These are phyloP conservation scores for Troides helena DNA, from an alignment of 2,888 invertebrate species.

Conservation along the genomic window DNA sequence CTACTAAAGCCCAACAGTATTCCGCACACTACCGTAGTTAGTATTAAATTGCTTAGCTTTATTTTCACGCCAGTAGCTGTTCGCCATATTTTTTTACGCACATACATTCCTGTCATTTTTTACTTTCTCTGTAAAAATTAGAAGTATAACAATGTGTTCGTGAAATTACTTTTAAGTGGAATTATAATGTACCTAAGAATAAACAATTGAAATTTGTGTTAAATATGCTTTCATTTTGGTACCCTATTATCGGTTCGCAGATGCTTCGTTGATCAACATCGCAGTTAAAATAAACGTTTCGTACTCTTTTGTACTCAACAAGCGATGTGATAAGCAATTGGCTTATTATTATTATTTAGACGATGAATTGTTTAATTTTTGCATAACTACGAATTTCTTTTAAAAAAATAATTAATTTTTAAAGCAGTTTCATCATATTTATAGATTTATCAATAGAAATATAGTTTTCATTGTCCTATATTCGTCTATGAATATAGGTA, in stretches of 20 bases:
- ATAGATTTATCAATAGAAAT: too few species aligned
- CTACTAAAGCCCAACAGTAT: too few species aligned
- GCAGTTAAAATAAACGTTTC: not conserved
- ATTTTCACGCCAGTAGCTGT: not conserved
- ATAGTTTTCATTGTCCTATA: too few species aligned
- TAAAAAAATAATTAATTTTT: too few species aligned
- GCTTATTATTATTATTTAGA: too few species aligned
- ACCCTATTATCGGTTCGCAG: not conserved
- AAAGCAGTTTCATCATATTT: too few species aligned
- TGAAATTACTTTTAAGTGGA: constrained; percentile 24
- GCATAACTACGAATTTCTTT: too few species aligned
- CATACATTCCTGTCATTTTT: constrained; percentile 22
- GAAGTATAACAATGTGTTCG: constrained; percentile 20
- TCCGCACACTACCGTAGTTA: too few species aligned
- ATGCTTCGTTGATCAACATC: not conserved
- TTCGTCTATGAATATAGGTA: too few species aligned
- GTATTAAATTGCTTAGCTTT: too few species aligned
- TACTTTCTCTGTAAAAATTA: constrained; percentile 6
- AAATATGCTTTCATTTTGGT: constrained; percentile 12
- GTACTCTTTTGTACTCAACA: not conserved
- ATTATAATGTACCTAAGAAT: constrained; percentile 15
- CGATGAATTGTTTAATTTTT: too few species aligned
- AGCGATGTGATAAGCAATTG: too few species aligned
- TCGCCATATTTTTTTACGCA: constrained; percentile 2
- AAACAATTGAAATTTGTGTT: constrained; percentile 5